Conservation (phyloP, 2,797 vertebrate species). For the Gila robusta region DNA sequence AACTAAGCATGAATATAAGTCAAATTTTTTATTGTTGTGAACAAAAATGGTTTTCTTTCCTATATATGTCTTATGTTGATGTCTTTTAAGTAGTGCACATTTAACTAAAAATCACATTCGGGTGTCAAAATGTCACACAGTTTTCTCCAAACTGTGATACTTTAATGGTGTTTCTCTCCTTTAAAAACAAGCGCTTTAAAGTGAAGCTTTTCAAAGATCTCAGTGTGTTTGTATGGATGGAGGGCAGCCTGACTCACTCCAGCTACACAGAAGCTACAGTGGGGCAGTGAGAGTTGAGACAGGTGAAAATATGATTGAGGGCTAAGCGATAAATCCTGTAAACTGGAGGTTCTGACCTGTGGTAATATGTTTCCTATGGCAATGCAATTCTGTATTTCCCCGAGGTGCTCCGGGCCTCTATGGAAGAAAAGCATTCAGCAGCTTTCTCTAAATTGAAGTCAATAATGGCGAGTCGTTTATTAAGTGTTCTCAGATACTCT, state of each 20-base stretch:
- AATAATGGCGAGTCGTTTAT: slow-evolving; percentile 79
- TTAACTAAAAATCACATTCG: background rate
- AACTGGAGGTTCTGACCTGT: slow-evolving; percentile 75
- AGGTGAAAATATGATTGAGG: slow-evolving; percentile 63
- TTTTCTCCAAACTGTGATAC: background rate
- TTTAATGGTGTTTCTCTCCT: background rate
- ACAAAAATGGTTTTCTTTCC: background rate
- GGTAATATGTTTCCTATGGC: slow-evolving; percentile 77
- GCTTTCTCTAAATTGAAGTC: slow-evolving; percentile 82
- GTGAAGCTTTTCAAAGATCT: slow-evolving; percentile 29
- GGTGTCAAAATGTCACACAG: background rate
- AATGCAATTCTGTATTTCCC: slow-evolving; percentile 73
- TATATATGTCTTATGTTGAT: background rate
- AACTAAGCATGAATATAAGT: too few species aligned
- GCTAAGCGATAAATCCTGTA: slow-evolving; percentile 73
- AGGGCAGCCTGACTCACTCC: slow-evolving; percentile 27
- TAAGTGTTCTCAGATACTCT: slow-evolving; percentile 73
- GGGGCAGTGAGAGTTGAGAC: slow-evolving; percentile 45
- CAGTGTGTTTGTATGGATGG: slow-evolving; percentile 46
- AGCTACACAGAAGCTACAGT: slow-evolving; percentile 42
- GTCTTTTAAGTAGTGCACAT: background rate
- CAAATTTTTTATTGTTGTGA: too few species aligned
- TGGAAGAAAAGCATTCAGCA: slow-evolving; percentile 76
- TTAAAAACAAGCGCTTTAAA: slow-evolving; percentile 40
- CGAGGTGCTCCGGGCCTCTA: slow-evolving; percentile 68